These are phyloP conservation scores for Panthera leo DNA, from an alignment of 2,113 vertebrate species.

Conservation along the genomic window DNA sequence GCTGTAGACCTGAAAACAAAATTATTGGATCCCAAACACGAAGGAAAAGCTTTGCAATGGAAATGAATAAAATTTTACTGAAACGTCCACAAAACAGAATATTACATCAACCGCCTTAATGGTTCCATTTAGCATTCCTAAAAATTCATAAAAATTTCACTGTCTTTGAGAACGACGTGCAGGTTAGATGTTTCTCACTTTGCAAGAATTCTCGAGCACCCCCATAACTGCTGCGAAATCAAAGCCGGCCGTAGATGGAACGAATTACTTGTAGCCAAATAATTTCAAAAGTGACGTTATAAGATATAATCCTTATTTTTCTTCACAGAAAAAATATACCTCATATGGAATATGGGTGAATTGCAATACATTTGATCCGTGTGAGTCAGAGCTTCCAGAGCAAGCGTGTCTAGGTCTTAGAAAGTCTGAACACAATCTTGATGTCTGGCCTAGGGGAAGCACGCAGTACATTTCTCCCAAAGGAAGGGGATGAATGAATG, in stretches of 20 bases:
- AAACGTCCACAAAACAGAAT: constrained; percentile 64
- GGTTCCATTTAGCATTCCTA: constrained; percentile 53
- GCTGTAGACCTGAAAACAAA: background rate
- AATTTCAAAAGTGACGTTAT: constrained; percentile 60
- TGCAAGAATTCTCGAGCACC: constrained; percentile 43
- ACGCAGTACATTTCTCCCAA: background rate
- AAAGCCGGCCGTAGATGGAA: constrained; percentile 48
- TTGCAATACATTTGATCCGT: background rate
- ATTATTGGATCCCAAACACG: background rate
- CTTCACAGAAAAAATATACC: constrained; percentile 34
- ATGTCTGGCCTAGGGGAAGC: background rate
- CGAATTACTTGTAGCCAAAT: constrained; percentile 59
- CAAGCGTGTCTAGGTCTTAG: background rate
- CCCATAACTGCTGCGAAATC: constrained; percentile 43
- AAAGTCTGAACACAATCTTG: constrained; percentile 37
- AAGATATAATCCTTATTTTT: constrained; percentile 60
- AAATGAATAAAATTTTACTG: constrained; percentile 65
- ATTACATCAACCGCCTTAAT: constrained; percentile 57
- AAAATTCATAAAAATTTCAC: constrained; percentile 70
- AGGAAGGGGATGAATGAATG: background rate
- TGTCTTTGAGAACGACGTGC: constrained; percentile 9
- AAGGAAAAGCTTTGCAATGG: constrained; percentile 29
- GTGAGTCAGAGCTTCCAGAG: background rate
- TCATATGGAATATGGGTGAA: background rate
- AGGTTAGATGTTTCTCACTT: constrained; percentile 62